phyloP scores from a whole-genome alignment of 2,888 invertebrate genomes.

The Dastarcus helophoroides region DNA sequence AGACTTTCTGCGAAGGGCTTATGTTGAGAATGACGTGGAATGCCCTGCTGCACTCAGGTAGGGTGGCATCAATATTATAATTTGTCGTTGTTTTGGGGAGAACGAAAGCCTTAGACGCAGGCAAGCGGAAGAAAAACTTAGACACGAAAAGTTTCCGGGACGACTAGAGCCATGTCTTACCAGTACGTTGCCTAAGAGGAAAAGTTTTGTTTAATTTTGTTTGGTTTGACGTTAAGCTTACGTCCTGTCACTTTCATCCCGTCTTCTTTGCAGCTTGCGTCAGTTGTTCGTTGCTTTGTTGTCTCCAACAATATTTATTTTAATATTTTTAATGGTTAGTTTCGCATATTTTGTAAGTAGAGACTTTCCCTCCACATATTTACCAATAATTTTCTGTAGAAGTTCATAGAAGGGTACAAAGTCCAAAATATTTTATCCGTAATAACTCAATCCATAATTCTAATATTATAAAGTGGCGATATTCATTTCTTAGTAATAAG shows the following conservation, averaged over 20 bases:
- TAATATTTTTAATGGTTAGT: slow-evolving; percentile 11
- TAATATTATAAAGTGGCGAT: no score
- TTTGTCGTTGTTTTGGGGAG: slow-evolving; percentile 35
- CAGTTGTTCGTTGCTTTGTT: slow-evolving; percentile 32
- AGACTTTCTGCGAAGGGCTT: no score
- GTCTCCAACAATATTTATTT: slow-evolving; percentile 32
- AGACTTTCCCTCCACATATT: no score
- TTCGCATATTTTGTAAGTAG: slow-evolving; percentile 9
- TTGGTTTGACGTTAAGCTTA: slow-evolving; percentile 40
- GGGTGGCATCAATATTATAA: slow-evolving; percentile 37
- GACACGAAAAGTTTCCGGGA: slow-evolving; percentile 37
- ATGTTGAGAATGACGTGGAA: no score
- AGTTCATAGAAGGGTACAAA: no score
- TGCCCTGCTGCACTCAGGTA: no score
- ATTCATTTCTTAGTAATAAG: no score
- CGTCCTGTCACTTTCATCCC: slow-evolving; percentile 39
- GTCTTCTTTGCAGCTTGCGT: slow-evolving; percentile 28
- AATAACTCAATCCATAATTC: no score
- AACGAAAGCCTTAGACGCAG: slow-evolving; percentile 29
- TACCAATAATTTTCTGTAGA: no score
- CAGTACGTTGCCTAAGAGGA: slow-evolving; percentile 37
- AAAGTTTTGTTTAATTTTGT: slow-evolving; percentile 41
- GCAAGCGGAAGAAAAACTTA: slow-evolving; percentile 37
- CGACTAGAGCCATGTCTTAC: slow-evolving; percentile 31
- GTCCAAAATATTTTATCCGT: no score